Evolutionary conservation across 2,113 vertebrate genomes (phyloP), one percentile per base, ranked within the genome.

Genomic region (Gymnocephalus cernua): DNA sequence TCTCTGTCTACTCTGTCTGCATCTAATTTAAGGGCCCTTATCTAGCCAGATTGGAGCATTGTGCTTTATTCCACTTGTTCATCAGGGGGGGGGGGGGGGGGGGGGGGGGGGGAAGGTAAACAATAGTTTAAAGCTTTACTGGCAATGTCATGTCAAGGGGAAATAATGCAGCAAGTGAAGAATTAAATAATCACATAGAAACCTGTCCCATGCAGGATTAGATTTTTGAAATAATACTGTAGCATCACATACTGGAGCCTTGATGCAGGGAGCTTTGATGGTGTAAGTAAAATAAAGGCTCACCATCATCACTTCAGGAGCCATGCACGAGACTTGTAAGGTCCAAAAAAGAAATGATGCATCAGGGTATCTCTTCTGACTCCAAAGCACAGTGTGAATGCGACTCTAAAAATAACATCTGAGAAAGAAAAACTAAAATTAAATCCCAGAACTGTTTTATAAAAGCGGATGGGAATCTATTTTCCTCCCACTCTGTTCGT

Each of bases 111-210:
- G 18, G 38, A 9, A 82, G 35, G 75, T 73, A 79, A 77, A 88
- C 50, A 79, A 35, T 50, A 75, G 29, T 83, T 84, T 73, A 44
- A 72, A 77, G 73, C 64, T 65, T 66, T 44, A 54, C 12, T 72
- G 71, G 75, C 84, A 92, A 90, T 91, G 90, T 91, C 91, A 91
- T 0, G 32, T 88, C 86, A 91, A 92, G 88, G 90, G 86, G 87
- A 89, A 68, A 76, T 18, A n/a, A 54, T 56, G 53, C 77, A 67
- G 44, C 54, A 63, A 75, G 45, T 45, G 16, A 59, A 53, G 19
- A 69, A 23, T 62, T 19, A 56, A 9, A 66, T 64, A 35, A 71
- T 6, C 2, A 56, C 6, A 25, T 0, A 29, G 9, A 11, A 41
- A 65, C 23, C 3, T 74, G 23, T 41, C 11, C n/a, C 11, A 35